Evolutionary conservation across 2,888 invertebrate genomes (phyloP).

Genomic region (Trachelus troglodyta): DNA sequence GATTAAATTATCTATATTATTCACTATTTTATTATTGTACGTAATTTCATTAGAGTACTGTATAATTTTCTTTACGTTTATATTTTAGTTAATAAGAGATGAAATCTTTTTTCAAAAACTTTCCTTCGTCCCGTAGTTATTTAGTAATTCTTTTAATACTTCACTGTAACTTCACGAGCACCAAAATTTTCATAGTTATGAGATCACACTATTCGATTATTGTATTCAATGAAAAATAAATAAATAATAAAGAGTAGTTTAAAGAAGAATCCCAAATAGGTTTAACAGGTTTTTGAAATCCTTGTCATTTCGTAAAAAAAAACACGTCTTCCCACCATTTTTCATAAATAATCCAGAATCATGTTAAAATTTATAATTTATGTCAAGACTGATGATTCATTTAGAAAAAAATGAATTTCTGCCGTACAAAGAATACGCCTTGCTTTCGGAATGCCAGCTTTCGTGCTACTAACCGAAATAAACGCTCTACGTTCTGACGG

Average conservation of each 20-base stretch:
- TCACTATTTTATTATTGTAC: not conserved
- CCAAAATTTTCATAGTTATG: not conserved
- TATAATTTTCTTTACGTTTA: not conserved
- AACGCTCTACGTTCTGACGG: slow-evolving; percentile 19
- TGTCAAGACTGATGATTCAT: not conserved
- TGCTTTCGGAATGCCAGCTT: slow-evolving; percentile 48
- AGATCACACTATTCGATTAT: not conserved
- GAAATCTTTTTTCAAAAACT: not conserved
- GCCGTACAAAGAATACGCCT: not conserved
- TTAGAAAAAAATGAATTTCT: not conserved
- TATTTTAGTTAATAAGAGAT: no score
- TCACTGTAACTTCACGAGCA: not conserved
- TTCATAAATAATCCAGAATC: not conserved
- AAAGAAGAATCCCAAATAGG: not conserved
- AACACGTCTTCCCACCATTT: not conserved
- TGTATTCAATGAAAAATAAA: not conserved
- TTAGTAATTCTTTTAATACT: not conserved
- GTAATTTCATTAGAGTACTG: not conserved
- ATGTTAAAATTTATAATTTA: not conserved
- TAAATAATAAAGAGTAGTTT: not conserved
- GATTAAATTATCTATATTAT: not conserved
- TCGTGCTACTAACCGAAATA: slow-evolving; percentile 43
- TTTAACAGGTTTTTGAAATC: not conserved
- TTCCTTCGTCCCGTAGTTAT: not conserved
- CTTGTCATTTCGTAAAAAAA: not conserved